These are phyloP conservation scores for Isotomurus palustris DNA, from an alignment of 2,888 invertebrate genomes.

Conservation along the genomic window DNA sequence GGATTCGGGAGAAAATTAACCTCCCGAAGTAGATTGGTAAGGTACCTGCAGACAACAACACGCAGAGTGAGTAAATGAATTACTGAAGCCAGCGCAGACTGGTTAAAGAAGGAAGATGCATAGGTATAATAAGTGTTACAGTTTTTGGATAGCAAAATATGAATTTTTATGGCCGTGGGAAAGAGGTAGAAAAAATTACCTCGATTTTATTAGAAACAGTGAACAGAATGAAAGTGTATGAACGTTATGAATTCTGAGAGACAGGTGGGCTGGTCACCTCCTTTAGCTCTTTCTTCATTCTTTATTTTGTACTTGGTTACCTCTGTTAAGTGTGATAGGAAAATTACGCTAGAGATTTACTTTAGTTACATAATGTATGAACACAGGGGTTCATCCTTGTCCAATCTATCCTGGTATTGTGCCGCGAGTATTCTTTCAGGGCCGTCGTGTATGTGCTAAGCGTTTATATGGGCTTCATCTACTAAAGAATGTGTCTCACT, in stretches of 20 bases:
- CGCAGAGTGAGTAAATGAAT: background rate
- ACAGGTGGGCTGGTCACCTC: conserved; percentile 39
- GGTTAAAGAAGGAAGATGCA: background rate
- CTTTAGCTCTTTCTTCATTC: conserved; percentile 2
- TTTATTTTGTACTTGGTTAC: background rate
- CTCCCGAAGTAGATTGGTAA: too few species aligned
- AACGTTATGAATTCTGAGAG: conserved; percentile 42
- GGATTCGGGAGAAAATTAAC: too few species aligned
- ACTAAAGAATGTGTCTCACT: too few species aligned
- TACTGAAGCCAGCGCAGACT: background rate
- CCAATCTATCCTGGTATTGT: background rate
- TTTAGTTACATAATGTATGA: conserved; percentile 4
- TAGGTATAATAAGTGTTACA: conserved; percentile 29
- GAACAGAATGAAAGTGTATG: conserved; percentile 15
- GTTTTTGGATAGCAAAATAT: conserved; percentile 35
- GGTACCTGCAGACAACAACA: background rate
- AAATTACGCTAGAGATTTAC: conserved; percentile 8
- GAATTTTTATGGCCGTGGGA: conserved; percentile 44
- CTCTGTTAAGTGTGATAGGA: background rate
- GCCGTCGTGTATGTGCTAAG: too few species aligned
- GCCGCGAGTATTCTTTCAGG: background rate
- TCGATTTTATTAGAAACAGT: conserved; percentile 13
- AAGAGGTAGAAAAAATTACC: conserved; percentile 28
- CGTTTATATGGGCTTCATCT: too few species aligned
- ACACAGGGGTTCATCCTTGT: conserved; percentile 3